Percentiles rank a stretch among this genome's conserved stretches.
phyloP scores from a whole-genome alignment of 1,140 invertebrate genomes.

The Apis laboriosa region DNA sequence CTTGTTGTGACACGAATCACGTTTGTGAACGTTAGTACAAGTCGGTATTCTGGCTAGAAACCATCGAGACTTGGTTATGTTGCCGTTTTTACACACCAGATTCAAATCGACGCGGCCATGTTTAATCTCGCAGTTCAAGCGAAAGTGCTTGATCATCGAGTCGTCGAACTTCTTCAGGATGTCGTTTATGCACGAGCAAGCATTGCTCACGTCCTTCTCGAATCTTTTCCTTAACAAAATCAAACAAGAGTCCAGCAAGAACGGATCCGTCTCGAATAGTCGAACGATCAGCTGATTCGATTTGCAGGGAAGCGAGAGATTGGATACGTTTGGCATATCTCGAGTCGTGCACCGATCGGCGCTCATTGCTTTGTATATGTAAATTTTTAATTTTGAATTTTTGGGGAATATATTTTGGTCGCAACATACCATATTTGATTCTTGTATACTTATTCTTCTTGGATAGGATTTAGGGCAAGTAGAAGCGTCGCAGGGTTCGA shows the following conservation, averaged over 20 bases:
- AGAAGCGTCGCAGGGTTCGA: not conserved
- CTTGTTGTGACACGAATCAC: not conserved
- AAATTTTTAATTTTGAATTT: slow-evolving; percentile 26
- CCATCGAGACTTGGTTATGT: not conserved
- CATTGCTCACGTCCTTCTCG: slow-evolving; percentile 39
- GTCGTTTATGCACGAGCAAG: slow-evolving; percentile 60
- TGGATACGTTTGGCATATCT: not conserved
- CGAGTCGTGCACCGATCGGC: not conserved
- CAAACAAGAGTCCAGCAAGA: slow-evolving; percentile 32
- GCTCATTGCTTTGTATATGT: slow-evolving; percentile 13
- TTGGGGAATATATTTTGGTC: not conserved
- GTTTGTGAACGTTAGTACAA: slow-evolving; percentile 37
- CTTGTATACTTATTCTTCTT: not conserved
- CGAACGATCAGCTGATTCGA: slow-evolving; percentile 44
- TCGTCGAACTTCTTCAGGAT: slow-evolving; percentile 43
- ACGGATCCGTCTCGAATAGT: slow-evolving; percentile 57
- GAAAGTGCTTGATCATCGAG: slow-evolving; percentile 6
- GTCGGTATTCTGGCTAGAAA: slow-evolving; percentile 55
- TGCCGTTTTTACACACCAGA: slow-evolving; percentile 12
- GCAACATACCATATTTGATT: too few species aligned
- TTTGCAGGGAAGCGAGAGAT: slow-evolving; percentile 60
- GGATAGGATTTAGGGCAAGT: not conserved
- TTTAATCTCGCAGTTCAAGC: slow-evolving; percentile 60
- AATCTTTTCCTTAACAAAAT: slow-evolving; percentile 58
- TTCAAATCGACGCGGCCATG: slow-evolving; percentile 57